Evolutionary conservation across 2,888 invertebrate species (phyloP).

Genomic region (Drosophila crucigera): DNA sequence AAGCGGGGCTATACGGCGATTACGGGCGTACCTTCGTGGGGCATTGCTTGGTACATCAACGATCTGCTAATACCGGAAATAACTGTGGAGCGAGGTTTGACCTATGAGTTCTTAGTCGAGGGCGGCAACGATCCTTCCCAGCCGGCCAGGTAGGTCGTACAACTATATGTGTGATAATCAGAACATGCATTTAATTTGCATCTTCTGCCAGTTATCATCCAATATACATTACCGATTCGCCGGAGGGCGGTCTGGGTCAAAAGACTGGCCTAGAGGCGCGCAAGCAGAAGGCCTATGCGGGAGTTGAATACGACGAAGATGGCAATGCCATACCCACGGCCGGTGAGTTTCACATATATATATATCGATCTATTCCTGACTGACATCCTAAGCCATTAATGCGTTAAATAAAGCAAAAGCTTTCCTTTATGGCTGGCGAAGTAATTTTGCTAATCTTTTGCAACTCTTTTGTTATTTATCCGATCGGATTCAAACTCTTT

Average conservation of each 20-base stretch:
- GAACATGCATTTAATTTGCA: not conserved
- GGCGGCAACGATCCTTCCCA: slow-evolving; percentile 93
- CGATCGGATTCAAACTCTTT: not conserved
- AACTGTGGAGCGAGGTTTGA: slow-evolving; percentile 93
- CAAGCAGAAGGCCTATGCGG: slow-evolving; percentile 92
- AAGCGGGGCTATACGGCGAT: slow-evolving; percentile 92
- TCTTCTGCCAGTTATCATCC: slow-evolving; percentile 91
- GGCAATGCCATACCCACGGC: slow-evolving; percentile 93
- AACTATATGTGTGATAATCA: not conserved
- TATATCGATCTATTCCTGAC: not conserved
- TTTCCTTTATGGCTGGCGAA: not conserved
- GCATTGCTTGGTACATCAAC: slow-evolving; percentile 97
- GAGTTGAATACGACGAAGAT: slow-evolving; percentile 91
- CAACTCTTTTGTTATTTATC: not conserved
- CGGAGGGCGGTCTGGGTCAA: slow-evolving; percentile 94
- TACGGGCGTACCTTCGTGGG: slow-evolving; percentile 94
- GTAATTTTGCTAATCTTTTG: not conserved
- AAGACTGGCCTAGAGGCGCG: slow-evolving; percentile 89
- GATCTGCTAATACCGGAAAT: slow-evolving; percentile 95
- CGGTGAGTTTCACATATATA: slow-evolving; percentile 85
- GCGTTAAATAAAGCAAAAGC: not conserved
- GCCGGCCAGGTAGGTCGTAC: slow-evolving; percentile 88
- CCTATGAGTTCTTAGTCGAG: slow-evolving; percentile 94
- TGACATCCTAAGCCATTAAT: not conserved
- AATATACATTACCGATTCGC: slow-evolving; percentile 94